Percentiles rank a stretch among this genome's conserved stretches.
Evolutionary conservation across 2,888 invertebrate species (phyloP).

Genomic region (Lumbricus terrestris): DNA sequence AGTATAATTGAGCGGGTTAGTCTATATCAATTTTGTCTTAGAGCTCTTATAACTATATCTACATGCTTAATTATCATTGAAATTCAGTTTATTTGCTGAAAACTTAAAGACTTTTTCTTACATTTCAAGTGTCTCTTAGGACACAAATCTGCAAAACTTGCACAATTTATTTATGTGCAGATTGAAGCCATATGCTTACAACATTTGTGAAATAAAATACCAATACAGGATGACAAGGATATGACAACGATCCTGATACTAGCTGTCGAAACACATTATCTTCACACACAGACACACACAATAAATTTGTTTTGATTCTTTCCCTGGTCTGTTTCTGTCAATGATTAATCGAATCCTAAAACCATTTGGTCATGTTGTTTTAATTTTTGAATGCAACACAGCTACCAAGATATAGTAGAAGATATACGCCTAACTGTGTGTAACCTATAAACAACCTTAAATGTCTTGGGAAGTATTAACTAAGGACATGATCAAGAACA

Average conservation of each 20-base stretch:
- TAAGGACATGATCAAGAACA: neutral
- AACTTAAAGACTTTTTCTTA: neutral
- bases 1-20: constrained; percentile 77
- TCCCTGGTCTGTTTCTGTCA: neutral
- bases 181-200: neutral
- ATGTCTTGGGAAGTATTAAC: neutral
- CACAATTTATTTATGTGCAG: neutral
- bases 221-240: too few species aligned
- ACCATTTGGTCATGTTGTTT: neutral
- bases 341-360: neutral
- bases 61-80: neutral
- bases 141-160: neutral
- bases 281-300: too few species aligned
- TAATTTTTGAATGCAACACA: neutral
- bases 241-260: too few species aligned
- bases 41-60: too few species aligned
- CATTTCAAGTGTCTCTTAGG: neutral
- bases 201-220: neutral
- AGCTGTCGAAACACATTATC: too few species aligned
- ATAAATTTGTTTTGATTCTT: too few species aligned
- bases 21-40: neutral
- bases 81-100: neutral
- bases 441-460: neutral
- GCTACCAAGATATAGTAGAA: too few species aligned
- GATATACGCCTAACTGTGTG: too few species aligned